Percentiles rank a stretch among this genome's conserved stretches.
These are phyloP conservation scores for Horisme vitalbata DNA, from an alignment of 2,888 invertebrate species.

Conservation along the genomic window DNA sequence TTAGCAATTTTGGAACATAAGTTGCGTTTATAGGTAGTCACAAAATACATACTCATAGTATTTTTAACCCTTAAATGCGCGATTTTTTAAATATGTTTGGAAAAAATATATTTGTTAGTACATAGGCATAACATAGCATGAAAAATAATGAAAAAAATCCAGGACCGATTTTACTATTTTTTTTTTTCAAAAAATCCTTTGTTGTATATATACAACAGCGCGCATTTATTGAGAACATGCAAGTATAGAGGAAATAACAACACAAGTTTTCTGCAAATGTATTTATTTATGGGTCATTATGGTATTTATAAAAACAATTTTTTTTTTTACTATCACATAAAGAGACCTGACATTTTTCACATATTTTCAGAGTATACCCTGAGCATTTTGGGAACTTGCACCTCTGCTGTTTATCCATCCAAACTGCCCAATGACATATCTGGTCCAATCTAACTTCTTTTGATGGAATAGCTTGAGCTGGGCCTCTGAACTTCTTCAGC, in stretches of 20 bases:
- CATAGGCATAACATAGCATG: constrained; percentile 39
- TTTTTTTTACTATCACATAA: constrained; percentile 47
- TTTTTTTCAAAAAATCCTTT: constrained; percentile 33
- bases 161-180: no score
- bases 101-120: constrained; percentile 36
- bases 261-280: constrained; percentile 37
- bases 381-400: not conserved
- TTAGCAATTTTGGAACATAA: constrained; percentile 78
- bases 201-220: no score
- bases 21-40: constrained; percentile 66
- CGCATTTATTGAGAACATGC: constrained; percentile 44
- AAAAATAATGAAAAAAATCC: constrained; percentile 37
- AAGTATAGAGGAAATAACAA: constrained; percentile 40
- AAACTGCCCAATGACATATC: no score
- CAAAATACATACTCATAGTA: not conserved
- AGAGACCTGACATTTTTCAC: constrained; percentile 41
- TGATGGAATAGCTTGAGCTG: no score
- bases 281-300: constrained; percentile 41
- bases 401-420: no score
- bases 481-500: no score
- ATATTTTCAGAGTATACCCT: not conserved
- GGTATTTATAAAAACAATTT: no score
- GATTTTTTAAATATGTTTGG: constrained; percentile 37
- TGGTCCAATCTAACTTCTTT: no score
- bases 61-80: constrained; percentile 32